A percentile compares a stretch with the other conserved stretches of the same genome.
Conservation (phyloP, 2,888 invertebrate genomes). For the Teleogryllus oceanicus region DNA sequence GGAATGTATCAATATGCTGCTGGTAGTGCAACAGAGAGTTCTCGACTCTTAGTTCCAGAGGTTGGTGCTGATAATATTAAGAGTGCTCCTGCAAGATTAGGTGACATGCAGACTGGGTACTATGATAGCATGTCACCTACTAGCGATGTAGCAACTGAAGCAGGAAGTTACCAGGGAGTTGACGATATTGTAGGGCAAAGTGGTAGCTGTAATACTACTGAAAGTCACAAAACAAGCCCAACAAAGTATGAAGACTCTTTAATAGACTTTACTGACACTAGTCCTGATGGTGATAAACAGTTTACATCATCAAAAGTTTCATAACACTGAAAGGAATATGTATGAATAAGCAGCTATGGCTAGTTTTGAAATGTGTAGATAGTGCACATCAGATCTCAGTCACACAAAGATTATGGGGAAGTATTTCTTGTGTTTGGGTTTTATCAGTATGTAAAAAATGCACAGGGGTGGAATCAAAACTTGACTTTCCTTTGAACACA, state of each 20-base stretch:
- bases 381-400: too few species aligned
- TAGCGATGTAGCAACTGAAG: conserved; percentile 9
- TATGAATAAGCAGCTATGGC: too few species aligned
- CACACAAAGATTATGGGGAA: too few species aligned
- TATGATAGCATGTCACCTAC: conserved; percentile 31
- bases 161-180: neutral
- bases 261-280: neutral
- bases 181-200: neutral
- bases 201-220: neutral
- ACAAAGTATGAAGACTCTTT: neutral
- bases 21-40: conserved; percentile 34
- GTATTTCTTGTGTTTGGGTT: too few species aligned
- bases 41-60: conserved; percentile 34
- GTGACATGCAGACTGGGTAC: neutral
- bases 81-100: conserved; percentile 34
- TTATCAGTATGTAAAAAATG: too few species aligned
- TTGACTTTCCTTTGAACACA: too few species aligned
- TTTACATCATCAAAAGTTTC: too few species aligned
- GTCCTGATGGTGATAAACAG: neutral
- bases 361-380: too few species aligned
- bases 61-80: conserved; percentile 27
- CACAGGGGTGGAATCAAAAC: too few species aligned
- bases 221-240: neutral
- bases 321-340: too few species aligned
- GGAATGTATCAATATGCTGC: conserved; percentile 35